These are phyloP conservation scores for Proisotoma minuta DNA, from an alignment of 2,888 invertebrate genomes.

Conservation along the genomic window DNA sequence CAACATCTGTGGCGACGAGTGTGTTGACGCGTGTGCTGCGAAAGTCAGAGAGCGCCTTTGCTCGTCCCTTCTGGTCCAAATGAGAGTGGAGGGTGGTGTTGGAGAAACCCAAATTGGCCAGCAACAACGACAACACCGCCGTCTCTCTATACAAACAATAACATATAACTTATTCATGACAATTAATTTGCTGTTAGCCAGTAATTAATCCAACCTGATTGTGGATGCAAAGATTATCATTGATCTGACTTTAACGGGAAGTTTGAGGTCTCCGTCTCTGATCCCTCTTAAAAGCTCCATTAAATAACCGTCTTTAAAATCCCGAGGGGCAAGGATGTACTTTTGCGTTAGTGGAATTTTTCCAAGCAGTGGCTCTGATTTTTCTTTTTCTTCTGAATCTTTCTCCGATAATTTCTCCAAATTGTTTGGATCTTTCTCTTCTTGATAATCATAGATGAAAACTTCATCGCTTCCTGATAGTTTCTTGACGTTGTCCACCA, in stretches of 20 bases:
- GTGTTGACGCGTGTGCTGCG: constrained; percentile 82
- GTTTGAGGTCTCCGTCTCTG: constrained; percentile 58
- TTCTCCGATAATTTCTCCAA: no score
- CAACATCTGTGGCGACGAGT: constrained; percentile 94
- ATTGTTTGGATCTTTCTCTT: constrained; percentile 18
- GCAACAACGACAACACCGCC: constrained; percentile 81
- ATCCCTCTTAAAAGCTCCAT: constrained; percentile 76
- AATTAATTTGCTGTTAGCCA: not conserved
- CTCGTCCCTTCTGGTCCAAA: constrained; percentile 80
- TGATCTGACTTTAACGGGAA: constrained; percentile 58
- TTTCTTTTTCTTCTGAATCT: not conserved
- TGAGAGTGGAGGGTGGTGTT: constrained; percentile 90
- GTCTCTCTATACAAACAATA: constrained; percentile 64
- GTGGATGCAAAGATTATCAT: constrained; percentile 93
- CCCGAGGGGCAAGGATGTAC: constrained; percentile 61
- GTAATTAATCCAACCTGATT: constrained; percentile 68
- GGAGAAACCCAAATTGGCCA: constrained; percentile 79
- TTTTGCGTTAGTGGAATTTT: constrained; percentile 28
- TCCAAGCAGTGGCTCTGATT: constrained; percentile 16
- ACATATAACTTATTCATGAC: constrained; percentile 4
- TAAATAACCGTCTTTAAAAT: constrained; percentile 87
- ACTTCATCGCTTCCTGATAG: no score
- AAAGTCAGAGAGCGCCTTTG: constrained; percentile 79
- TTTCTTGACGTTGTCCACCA: constrained; percentile 61
- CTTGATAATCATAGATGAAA: constrained; percentile 56